Evolutionary conservation across 1,140 invertebrate genomes (phyloP).

Genomic region (Bilobella aurantiaca): DNA sequence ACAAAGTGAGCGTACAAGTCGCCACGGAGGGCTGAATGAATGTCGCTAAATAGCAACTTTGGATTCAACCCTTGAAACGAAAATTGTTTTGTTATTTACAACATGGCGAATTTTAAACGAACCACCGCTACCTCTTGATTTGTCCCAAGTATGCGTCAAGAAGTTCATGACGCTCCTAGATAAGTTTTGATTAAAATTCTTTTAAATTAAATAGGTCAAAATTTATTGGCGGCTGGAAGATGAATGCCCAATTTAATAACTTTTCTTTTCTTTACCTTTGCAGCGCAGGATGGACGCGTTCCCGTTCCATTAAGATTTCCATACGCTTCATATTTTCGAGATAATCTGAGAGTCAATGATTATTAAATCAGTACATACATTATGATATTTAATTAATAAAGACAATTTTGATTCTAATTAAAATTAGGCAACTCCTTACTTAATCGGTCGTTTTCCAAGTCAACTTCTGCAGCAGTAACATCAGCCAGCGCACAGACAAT

Average conservation of each 20-base stretch:
- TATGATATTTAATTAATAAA: too few relatives aligned
- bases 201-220: background rate
- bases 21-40: constrained; percentile 10
- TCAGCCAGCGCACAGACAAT: constrained; percentile 10
- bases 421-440: background rate
- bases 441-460: constrained; percentile 9
- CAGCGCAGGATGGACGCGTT: background rate
- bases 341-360: background rate
- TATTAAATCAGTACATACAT: background rate
- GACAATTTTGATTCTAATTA: too few relatives aligned
- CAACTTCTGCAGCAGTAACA: constrained; percentile 17
- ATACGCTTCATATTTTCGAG: constrained; percentile 4
- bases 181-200: background rate
- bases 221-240: too few relatives aligned
- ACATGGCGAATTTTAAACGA: too few relatives aligned
- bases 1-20: constrained; percentile 12
- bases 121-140: constrained; percentile 14
- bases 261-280: background rate
- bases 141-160: constrained; percentile 11
- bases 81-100: too few relatives aligned
- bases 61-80: constrained; percentile 15
- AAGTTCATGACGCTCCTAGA: too few relatives aligned
- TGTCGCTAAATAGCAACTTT: constrained; percentile 7
- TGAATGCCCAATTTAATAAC: too few relatives aligned
- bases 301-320: constrained; percentile 10